Evolutionary conservation across 2,888 invertebrate genomes (phyloP).

Genomic region (Chrysolina haemoptera): DNA sequence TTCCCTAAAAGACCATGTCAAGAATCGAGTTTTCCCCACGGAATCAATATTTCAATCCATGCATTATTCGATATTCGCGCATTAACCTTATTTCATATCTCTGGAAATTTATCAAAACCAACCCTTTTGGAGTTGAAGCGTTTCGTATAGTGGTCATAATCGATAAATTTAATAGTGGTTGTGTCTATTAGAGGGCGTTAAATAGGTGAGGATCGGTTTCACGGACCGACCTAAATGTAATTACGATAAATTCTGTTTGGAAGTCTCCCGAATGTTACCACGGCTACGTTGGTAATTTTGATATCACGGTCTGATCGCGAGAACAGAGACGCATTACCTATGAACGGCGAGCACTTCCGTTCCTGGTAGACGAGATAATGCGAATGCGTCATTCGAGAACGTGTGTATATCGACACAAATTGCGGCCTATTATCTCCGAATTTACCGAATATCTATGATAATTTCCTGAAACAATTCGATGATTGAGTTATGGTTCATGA

Average conservation of each 20-base stretch:
- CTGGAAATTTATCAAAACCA: not conserved
- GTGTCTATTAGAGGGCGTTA: conserved; percentile 27
- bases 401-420: conserved; percentile 22
- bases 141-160: conserved; percentile 10
- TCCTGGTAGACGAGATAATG: conserved; percentile 24
- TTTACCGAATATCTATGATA: conserved; percentile 24
- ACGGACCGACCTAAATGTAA: conserved; percentile 28
- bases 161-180: conserved; percentile 21
- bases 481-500: conserved; percentile 21
- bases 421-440: conserved; percentile 31
- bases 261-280: conserved; percentile 29
- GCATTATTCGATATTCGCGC: too few species aligned
- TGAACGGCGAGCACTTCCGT: conserved; percentile 13
- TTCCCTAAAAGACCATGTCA: too few species aligned
- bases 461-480: conserved; percentile 14
- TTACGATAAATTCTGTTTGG: conserved; percentile 28
- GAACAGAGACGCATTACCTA: conserved; percentile 18
- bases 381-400: conserved; percentile 22
- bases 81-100: not conserved
- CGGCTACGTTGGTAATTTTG: conserved; percentile 10
- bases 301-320: conserved; percentile 8
- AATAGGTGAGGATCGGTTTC: conserved; percentile 33
- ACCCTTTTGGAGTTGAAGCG: not conserved
- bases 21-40: too few species aligned
- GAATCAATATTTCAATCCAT: too few species aligned